Evolutionary conservation across 2,888 invertebrate genomes (phyloP).

Genomic region (Buathra laborator): DNA sequence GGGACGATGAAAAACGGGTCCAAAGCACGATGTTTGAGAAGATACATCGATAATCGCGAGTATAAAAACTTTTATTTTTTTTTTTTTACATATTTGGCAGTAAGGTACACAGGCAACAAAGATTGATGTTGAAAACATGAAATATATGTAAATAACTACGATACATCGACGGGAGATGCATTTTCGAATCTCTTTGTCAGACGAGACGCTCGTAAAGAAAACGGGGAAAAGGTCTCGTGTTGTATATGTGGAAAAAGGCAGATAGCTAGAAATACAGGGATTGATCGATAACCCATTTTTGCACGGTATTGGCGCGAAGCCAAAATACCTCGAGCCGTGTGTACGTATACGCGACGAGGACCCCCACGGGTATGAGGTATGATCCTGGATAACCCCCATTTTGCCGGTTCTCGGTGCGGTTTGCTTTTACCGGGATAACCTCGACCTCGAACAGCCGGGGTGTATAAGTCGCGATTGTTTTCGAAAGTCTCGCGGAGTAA

Average conservation of each 20-base stretch:
- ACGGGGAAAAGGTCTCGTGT: slow-evolving; percentile 10
- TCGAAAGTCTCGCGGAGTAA: slow-evolving; percentile 52
- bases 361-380: background rate
- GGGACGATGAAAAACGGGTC: too few relatives aligned
- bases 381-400: slow-evolving; percentile 5
- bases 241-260: slow-evolving; percentile 21
- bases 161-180: background rate
- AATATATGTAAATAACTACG: too few relatives aligned
- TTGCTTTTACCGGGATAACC: slow-evolving; percentile 54
- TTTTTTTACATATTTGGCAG: too few relatives aligned
- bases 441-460: slow-evolving; percentile 59
- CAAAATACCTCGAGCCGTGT: slow-evolving; percentile 74
- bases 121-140: too few relatives aligned
- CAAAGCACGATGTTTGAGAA: too few relatives aligned
- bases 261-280: slow-evolving; percentile 59
- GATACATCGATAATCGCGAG: too few relatives aligned
- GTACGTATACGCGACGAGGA: slow-evolving; percentile 67
- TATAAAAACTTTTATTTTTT: too few relatives aligned
- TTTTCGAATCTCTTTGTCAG: background rate
- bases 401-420: slow-evolving; percentile 1
- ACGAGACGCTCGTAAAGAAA: slow-evolving; percentile 8
- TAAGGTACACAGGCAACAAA: too few relatives aligned
- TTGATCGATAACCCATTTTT: slow-evolving; percentile 82
- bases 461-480: slow-evolving; percentile 74
- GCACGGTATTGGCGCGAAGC: slow-evolving; percentile 75